Base-by-base conservation (phyloP, 2,888 invertebrate species). In the Neuroscelio doddi region DNA sequence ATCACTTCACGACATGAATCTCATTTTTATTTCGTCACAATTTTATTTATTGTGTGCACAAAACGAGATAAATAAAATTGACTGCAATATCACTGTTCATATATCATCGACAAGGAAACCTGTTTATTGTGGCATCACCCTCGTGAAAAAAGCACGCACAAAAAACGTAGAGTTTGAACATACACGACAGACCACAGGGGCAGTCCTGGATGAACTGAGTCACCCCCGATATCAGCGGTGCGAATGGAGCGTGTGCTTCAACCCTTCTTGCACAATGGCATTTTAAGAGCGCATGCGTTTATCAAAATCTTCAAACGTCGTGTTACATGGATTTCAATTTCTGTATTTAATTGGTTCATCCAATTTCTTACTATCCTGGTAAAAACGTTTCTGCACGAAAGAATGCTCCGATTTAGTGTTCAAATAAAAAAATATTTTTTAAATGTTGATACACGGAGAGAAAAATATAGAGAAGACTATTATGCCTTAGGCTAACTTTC, bases 221-320 rank as follows among this genome's bases (percentile, higher is more conserved):
- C 36, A 36, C 36, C 36, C 36, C 36, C 36, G 36, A 8, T 4
- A 14, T 36, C 36, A 36, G 14, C 21, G 21, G 5, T 21, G 21
- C 21, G 21, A 21, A 21, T 21, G 21, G 21, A 21, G 21, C 36
- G 36, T 36, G 36, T 15, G 36, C 36, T 36, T 36, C 36, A 36
- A 36, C 12, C 36, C 36, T 15, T 14, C 14, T 14, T 14, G 3
- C 8, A 8, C 12, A 4, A 5, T 21, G 5, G 21, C 21, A 2
- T 2, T 21, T 21, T 2, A 21, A 21, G 3, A 8, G 36, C 36
- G 36, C 36, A 36, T 36, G 36, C 36, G 36, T 36, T 36, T 36
- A 12, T 36, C 36, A 10, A 14, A 30, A 10, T 10, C 30, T 30
- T 30, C n/a, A 10, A 30, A 30, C 30, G 26, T 8, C 26, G 30